Base-by-base conservation (phyloP, 37 sponge, comb jelly and placozoan genomes). In the Spongia lamella region DNA sequence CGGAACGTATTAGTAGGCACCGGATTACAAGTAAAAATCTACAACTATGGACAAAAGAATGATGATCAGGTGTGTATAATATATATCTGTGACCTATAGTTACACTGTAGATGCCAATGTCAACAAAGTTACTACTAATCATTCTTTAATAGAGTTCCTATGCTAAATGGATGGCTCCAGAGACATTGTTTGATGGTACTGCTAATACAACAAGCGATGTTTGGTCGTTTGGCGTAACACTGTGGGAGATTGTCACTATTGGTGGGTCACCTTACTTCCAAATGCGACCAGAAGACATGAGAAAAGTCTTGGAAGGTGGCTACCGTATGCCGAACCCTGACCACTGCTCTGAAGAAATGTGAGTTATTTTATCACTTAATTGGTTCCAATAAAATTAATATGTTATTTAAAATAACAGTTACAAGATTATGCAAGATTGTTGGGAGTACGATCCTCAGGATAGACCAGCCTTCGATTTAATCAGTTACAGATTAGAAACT, bases 201-300 rank as follows among this genome's bases (percentile, higher is more conserved):
- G 36, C 53, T 31, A 70, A 83, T 22, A 84, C 59, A 25, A 53
- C 70, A 20, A 81, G 90, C 52, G 90, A 90, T 80, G 80, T 90
- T 80, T 43, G 88, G 88, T 75, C 88, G 0, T 87, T 77, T 84
- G 90, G 90, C 16, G 82, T 90, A 6, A 70, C 81, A 13, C 69
- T 90, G 54, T 90, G 90, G 90, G 90, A 90, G 66, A 49, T 90
- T 38, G 85, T 90, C 43, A 90, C 90, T 20, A 49, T 90, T 7
- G 90, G 90, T 43, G 90, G 85, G 20, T 71, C 77, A 15, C 90
- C 90, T 25, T 84, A 84, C 65, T 39, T 43, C 7, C 79, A 84
- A 14, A 72, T 84, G 19, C 32, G 39, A 3, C 68, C 75, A 16
- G 76, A 76, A 17, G 71, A 84, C 16, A 63, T 90, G 37, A 67